Evolutionary conservation across 2,113 vertebrate genomes (phyloP), one percentile per base, ranked within the genome.

Genomic region (Hippocampus mohnikei): DNA sequence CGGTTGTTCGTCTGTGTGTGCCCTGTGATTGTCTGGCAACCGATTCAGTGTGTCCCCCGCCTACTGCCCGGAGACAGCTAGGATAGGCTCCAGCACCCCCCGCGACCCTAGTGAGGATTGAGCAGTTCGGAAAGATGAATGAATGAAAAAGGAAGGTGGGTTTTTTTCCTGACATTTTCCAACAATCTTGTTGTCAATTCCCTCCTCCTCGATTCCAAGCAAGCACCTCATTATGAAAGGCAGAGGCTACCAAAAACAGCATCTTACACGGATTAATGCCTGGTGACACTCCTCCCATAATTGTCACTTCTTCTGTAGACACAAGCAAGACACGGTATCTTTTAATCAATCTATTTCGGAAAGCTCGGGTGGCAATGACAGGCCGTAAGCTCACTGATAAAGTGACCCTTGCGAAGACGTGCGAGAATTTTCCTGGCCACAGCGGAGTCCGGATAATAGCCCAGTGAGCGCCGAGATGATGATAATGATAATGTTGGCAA

Each of bases 331-430:
- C 67, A 60, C n/a, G 10, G 11, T 81, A 89, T 87, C 85, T 86
- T 87, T 86, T 86, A 84, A 91, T 88, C 86, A 84, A 89, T 90
- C 88, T 83, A 75, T 87, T 87, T 88, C 72, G 70, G 70, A 70
- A 58, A 81, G 77, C 73, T 6, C 6, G 55, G 75, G 16, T 62
- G 58, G 75, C 29, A 60, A 64, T 73, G 82, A 82, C 79, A 81
- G 77, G 69, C 69, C 66, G 42, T 11, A 15, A 65, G 16, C 29
- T 64, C 23, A 61, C 79, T 81, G 88, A 90, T 91, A 89, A 84
- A 82, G 78, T 83, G 81, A 88, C 85, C 83, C 29, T 2, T 50
- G 71, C 71, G 79, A 62, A 16, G 50, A 75, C 69, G 66, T 81
- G 78, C n/a, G 1, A 44, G 62, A 77, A 68, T 75, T 46, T 70